Conservation (phyloP, 2,888 invertebrate genomes). For the Liopterus haemorrhoidalis region DNA sequence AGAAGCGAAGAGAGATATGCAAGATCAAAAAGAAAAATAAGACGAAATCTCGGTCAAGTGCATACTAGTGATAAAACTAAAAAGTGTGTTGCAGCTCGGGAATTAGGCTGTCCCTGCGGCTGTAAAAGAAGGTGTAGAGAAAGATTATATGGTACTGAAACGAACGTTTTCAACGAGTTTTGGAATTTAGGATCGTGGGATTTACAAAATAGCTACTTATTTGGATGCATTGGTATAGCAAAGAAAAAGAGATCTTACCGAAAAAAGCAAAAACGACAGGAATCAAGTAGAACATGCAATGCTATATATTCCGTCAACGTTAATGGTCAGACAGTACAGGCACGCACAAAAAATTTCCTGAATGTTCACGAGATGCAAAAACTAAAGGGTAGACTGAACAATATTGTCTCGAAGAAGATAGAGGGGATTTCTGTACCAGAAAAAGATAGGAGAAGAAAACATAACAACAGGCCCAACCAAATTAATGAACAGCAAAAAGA, state of each 20-base stretch:
- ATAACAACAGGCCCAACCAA: slow-evolving; percentile 23
- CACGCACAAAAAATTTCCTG: slow-evolving; percentile 14
- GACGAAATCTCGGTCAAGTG: neutral
- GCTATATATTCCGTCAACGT: slow-evolving; percentile 23
- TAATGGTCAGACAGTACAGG: slow-evolving; percentile 20
- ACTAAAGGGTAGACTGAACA: slow-evolving; percentile 18
- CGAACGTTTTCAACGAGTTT: slow-evolving; percentile 20
- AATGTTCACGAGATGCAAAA: slow-evolving; percentile 23
- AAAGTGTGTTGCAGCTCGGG: neutral
- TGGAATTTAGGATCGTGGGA: slow-evolving; percentile 20
- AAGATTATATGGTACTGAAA: slow-evolving; percentile 13
- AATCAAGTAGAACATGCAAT: slow-evolving; percentile 19
- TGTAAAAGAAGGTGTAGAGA: slow-evolving; percentile 21
- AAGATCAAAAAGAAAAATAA: slow-evolving; percentile 1
- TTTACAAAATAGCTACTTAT: slow-evolving; percentile 25
- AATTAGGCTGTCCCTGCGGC: slow-evolving; percentile 2
- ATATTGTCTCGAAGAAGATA: slow-evolving; percentile 15
- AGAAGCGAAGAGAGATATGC: neutral
- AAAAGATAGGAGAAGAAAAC: slow-evolving; percentile 19
- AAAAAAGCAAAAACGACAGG: slow-evolving; percentile 6
- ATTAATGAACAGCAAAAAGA: slow-evolving; percentile 16
- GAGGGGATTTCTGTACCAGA: slow-evolving; percentile 16
- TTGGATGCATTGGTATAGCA: too few species aligned
- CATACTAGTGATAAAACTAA: neutral
- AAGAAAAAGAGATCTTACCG: too few species aligned